phyloP scores from a whole-genome alignment of 2,888 invertebrate species.

The Chaitophorus viminalis region DNA sequence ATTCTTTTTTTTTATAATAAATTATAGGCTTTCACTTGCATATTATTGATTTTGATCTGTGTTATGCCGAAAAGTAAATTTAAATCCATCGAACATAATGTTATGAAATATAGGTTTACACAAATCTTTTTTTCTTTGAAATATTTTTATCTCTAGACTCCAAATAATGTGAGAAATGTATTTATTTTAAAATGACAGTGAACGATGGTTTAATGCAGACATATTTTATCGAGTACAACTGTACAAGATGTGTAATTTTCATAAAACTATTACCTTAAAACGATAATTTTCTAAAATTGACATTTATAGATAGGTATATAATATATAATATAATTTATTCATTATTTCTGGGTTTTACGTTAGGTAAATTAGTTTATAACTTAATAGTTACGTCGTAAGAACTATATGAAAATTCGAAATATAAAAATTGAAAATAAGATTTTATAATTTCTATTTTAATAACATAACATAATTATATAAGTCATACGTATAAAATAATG shows the following conservation, averaged over 20 bases:
- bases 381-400: too few species aligned
- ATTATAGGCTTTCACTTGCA: not conserved
- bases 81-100: not conserved
- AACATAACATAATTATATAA: too few species aligned
- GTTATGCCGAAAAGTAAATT: not conserved
- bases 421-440: too few species aligned
- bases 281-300: not conserved
- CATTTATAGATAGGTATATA: not conserved
- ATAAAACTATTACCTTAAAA: not conserved
- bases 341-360: too few species aligned
- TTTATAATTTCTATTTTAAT: too few species aligned
- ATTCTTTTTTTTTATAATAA: not conserved
- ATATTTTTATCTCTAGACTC: not conserved
- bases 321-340: too few species aligned
- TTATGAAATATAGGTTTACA: not conserved
- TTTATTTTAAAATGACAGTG: not conserved
- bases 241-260: not conserved
- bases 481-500: too few species aligned
- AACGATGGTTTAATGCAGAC: not conserved
- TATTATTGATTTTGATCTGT: not conserved
- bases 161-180: not conserved
- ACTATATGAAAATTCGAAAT: too few species aligned
- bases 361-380: too few species aligned
- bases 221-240: not conserved
- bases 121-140: not conserved